phyloP scores from a whole-genome alignment of 2,113 vertebrate genomes.

The Aphelocoma coerulescens region DNA sequence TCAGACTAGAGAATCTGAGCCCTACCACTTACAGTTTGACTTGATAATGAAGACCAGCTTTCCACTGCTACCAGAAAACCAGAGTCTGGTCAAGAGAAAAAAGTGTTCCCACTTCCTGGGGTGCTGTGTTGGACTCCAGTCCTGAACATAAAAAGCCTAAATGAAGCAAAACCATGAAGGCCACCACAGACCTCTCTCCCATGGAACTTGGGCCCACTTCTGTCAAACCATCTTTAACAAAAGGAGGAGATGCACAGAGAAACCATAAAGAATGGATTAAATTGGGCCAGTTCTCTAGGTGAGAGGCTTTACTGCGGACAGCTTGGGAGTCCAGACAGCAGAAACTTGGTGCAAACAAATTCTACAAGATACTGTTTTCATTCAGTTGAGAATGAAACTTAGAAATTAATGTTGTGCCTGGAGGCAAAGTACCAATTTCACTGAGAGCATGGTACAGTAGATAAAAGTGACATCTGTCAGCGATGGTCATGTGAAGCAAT shows the following conservation, averaged over 20 bases:
- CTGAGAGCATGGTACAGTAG: not conserved
- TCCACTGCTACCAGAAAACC: not conserved
- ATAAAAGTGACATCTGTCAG: not conserved
- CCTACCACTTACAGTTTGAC: not conserved
- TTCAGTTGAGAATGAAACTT: not conserved
- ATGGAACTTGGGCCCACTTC: not conserved
- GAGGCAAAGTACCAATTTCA: not conserved
- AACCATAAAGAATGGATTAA: not conserved
- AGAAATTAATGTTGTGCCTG: not conserved
- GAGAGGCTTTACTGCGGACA: not conserved
- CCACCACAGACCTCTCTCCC: not conserved
- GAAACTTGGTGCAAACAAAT: not conserved
- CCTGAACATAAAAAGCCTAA: not conserved
- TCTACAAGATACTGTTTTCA: not conserved
- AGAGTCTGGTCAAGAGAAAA: not conserved
- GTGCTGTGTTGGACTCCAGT: not conserved
- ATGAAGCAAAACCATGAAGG: not conserved
- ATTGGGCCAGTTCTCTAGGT: not conserved
- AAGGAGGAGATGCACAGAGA: not conserved
- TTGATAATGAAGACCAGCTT: not conserved
- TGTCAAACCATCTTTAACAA: not conserved
- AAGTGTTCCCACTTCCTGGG: not conserved
- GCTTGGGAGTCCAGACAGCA: not conserved
- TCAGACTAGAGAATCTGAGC: not conserved
- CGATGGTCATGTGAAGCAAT: not conserved